Evolutionary conservation across 2,113 vertebrate species (phyloP).

Genomic region (Natator depressus): DNA sequence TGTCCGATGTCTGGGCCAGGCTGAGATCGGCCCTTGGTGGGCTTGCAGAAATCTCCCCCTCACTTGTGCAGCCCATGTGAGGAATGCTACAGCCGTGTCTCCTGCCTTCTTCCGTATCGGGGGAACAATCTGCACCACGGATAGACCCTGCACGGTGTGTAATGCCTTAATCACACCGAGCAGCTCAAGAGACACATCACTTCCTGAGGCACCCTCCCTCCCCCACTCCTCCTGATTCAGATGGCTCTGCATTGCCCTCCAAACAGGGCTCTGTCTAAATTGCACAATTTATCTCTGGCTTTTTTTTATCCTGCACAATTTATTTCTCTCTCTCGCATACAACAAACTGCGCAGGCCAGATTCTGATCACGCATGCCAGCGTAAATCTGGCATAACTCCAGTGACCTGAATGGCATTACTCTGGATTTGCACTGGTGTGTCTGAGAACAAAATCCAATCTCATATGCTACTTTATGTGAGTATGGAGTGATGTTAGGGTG

Average conservation of each 20-base stretch:
- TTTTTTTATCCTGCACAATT: background rate
- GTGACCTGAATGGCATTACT: background rate
- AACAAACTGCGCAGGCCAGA: background rate
- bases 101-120: background rate
- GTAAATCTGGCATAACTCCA: background rate
- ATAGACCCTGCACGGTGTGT: background rate
- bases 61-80: background rate
- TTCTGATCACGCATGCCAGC: background rate
- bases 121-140: background rate
- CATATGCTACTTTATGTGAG: background rate
- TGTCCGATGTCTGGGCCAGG: background rate
- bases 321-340: background rate
- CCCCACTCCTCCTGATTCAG: background rate
- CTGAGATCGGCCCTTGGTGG: background rate
- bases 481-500: background rate
- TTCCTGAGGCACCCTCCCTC: background rate
- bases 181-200: background rate
- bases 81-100: background rate
- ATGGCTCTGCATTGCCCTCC: background rate
- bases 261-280: background rate
- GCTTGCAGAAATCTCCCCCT: background rate
- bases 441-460: constrained; percentile 15
- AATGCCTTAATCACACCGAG: background rate
- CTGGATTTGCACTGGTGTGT: background rate
- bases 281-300: background rate